Evolutionary conservation across 2,797 vertebrate species (phyloP).

Genomic region (Heliangelus exortis): DNA sequence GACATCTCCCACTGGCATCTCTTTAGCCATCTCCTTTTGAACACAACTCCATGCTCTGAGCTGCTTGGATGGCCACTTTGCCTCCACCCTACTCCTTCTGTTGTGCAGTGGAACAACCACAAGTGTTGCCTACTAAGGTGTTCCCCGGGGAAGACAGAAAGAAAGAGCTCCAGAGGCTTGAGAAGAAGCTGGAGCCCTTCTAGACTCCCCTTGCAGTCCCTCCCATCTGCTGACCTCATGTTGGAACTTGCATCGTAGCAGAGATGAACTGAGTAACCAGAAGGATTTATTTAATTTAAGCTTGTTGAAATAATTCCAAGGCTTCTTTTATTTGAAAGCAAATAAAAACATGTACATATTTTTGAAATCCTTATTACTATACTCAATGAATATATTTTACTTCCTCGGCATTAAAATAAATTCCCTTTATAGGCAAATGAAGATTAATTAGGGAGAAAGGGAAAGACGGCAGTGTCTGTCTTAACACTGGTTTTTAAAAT

Average conservation of each 20-base stretch:
- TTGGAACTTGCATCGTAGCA: not conserved
- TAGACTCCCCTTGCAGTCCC: not conserved
- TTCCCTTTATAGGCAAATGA: not conserved
- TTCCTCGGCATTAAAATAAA: not conserved
- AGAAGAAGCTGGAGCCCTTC: not conserved
- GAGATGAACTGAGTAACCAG: not conserved
- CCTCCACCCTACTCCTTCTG: not conserved
- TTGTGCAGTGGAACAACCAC: not conserved
- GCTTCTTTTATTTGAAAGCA: not conserved
- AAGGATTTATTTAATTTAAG: not conserved
- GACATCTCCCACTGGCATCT: not conserved
- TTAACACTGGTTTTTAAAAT: too few relatives aligned
- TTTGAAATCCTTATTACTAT: not conserved
- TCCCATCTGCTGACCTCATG: not conserved
- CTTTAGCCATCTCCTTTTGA: not conserved
- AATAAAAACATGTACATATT: not conserved
- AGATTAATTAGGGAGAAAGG: not conserved
- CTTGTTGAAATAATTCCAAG: not conserved
- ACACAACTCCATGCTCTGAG: rapidly evolving
- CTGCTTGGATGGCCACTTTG: not conserved
- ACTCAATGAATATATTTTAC: not conserved
- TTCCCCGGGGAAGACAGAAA: not conserved
- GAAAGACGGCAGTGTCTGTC: not conserved
- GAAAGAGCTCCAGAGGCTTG: not conserved
- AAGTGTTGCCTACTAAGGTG: not conserved